phyloP scores from a whole-genome alignment of 37 sponge, comb jelly and placozoan species.

The Cladorhizidae sp. region DNA sequence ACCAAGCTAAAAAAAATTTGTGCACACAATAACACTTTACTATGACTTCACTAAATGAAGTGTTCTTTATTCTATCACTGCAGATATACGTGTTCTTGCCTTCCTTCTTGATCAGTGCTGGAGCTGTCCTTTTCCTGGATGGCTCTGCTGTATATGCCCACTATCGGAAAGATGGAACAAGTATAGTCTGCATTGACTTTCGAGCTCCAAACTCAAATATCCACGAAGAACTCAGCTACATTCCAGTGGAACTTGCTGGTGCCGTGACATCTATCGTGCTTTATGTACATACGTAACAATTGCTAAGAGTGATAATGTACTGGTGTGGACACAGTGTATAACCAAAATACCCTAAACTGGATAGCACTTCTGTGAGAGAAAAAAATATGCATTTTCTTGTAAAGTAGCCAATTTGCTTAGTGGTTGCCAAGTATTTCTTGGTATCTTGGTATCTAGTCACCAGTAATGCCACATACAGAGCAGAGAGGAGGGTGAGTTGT shows the following conservation, averaged over 20 bases:
- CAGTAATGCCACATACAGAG: too few relatives aligned
- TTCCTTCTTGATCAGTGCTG: slow-evolving; percentile 17
- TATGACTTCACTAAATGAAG: neutral
- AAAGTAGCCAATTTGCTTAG: too few relatives aligned
- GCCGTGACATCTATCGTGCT: slow-evolving; percentile 12
- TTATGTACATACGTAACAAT: slow-evolving; percentile 15
- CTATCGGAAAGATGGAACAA: neutral
- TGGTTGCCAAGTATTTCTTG: too few relatives aligned
- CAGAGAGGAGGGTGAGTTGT: too few relatives aligned
- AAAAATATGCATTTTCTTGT: too few relatives aligned
- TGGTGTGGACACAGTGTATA: too few relatives aligned
- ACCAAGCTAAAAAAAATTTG: too few relatives aligned
- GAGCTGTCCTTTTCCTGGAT: slow-evolving; percentile 31
- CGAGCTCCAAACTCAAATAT: neutral
- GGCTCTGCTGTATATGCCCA: slow-evolving; percentile 7
- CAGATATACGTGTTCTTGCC: slow-evolving; percentile 36
- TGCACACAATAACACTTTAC: too few relatives aligned
- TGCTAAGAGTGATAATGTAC: too few relatives aligned
- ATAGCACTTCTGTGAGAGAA: too few relatives aligned
- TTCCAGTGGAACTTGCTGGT: slow-evolving; percentile 52
- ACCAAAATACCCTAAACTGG: too few relatives aligned
- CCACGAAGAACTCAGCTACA: slow-evolving; percentile 14
- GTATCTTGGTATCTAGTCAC: too few relatives aligned
- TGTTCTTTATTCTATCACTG: neutral
- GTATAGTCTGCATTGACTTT: neutral